Conservation (phyloP, 1,140 invertebrate species). For the Musca vetustissima region DNA sequence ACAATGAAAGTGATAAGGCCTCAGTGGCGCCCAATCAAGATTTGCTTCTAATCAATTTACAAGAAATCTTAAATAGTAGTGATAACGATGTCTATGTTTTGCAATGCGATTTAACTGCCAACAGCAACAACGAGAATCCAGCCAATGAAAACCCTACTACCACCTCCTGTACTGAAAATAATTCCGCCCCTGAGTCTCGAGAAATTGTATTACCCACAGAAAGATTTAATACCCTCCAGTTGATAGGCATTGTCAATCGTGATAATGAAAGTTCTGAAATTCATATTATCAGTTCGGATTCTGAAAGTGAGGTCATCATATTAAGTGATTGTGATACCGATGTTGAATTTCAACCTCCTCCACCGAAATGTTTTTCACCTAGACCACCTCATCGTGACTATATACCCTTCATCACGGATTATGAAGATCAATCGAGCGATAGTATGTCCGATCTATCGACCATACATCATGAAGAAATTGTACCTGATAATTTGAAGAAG, state of each 20-base stretch:
- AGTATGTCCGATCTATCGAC: constrained; percentile 29
- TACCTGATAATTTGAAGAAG: constrained; percentile 34
- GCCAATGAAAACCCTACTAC: background rate
- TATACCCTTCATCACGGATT: constrained; percentile 3
- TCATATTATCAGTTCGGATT: background rate
- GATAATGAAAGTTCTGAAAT: background rate
- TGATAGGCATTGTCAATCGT: background rate
- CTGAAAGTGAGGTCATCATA: constrained; percentile 4
- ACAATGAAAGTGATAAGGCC: constrained; percentile 31
- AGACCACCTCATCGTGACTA: background rate
- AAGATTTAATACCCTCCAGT: constrained; percentile 9
- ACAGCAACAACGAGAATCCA: constrained; percentile 7
- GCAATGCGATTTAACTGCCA: constrained; percentile 52
- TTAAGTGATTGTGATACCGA: constrained; percentile 3
- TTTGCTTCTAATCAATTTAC: constrained; percentile 47
- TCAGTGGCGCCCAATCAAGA: constrained; percentile 32
- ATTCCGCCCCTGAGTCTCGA: background rate
- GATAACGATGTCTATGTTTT: constrained; percentile 49
- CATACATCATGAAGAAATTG: constrained; percentile 47
- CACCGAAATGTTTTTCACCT: background rate
- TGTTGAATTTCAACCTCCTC: background rate
- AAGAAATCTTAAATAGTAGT: constrained; percentile 50
- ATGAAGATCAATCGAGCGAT: constrained; percentile 1
- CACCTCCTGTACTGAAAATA: background rate
- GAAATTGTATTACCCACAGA: background rate